Percentiles rank a stretch among this genome's conserved stretches.
These are phyloP conservation scores for Eidolon dupreanum DNA, from an alignment of 2,797 vertebrate genomes.

Conservation along the genomic window DNA sequence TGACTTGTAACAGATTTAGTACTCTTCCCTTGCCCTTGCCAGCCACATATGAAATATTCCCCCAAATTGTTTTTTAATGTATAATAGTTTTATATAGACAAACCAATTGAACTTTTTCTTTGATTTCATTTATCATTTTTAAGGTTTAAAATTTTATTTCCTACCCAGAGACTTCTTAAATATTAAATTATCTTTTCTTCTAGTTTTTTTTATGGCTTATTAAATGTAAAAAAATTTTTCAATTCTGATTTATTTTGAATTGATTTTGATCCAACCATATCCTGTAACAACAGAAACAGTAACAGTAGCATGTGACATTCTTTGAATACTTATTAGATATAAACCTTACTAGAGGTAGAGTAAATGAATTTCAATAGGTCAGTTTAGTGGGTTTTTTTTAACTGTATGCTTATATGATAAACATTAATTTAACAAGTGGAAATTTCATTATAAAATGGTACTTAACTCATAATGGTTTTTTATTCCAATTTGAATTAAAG, in stretches of 20 bases:
- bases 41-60: not conserved
- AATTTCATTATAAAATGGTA: slow-evolving; percentile 48
- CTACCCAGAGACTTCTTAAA: slow-evolving; percentile 22
- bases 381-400: not conserved
- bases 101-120: not conserved
- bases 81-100: not conserved
- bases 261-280: not conserved
- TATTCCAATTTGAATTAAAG: not conserved
- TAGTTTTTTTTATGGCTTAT: not conserved
- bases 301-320: not conserved
- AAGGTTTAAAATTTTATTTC: slow-evolving; percentile 29
- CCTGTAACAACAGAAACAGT: not conserved
- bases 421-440: not conserved
- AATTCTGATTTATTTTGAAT: not conserved
- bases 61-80: not conserved
- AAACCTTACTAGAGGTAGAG: not conserved
- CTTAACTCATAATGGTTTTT: not conserved
- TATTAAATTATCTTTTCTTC: slow-evolving; percentile 20
- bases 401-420: not conserved
- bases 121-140: slow-evolving; percentile 23
- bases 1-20: not conserved
- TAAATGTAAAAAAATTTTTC: not conserved
- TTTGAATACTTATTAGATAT: not conserved
- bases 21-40: not conserved
- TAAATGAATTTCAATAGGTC: not conserved